These are phyloP conservation scores for Benitochromis conjunctus DNA, from an alignment of 2,113 vertebrate genomes.

Conservation along the genomic window DNA sequence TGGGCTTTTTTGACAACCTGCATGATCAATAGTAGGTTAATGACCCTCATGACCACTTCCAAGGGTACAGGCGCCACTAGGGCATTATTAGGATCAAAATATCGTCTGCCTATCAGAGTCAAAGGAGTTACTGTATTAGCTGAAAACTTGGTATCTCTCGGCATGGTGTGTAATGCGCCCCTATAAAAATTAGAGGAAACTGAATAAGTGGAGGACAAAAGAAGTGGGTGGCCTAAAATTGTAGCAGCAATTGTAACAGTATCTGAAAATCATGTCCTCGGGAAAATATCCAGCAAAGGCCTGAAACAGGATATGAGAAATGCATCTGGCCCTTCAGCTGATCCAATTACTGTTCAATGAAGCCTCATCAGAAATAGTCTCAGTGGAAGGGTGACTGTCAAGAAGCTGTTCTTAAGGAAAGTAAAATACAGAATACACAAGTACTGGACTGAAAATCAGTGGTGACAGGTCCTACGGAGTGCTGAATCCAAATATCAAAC, in stretches of 20 bases:
- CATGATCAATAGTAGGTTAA: neutral
- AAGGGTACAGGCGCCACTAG: neutral
- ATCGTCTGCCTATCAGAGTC: neutral
- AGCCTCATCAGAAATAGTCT: neutral
- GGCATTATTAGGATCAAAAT: neutral
- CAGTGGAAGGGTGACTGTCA: neutral
- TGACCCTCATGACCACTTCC: neutral
- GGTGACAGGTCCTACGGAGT: neutral
- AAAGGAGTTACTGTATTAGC: neutral
- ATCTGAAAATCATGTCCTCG: neutral
- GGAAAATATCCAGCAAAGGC: neutral
- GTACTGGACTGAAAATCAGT: neutral
- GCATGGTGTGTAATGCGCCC: accelerated
- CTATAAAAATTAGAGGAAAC: neutral
- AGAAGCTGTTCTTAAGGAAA: neutral
- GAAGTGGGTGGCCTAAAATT: neutral
- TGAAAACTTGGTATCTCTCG: neutral
- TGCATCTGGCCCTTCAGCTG: neutral
- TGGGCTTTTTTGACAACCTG: neutral
- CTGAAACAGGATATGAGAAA: neutral
- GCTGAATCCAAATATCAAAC: neutral
- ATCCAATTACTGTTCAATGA: neutral
- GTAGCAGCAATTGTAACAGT: neutral
- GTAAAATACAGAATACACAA: neutral
- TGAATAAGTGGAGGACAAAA: neutral